These are phyloP conservation scores for Sakesphorus luctuosus DNA, from an alignment of 2,113 vertebrate species.

Conservation along the genomic window DNA sequence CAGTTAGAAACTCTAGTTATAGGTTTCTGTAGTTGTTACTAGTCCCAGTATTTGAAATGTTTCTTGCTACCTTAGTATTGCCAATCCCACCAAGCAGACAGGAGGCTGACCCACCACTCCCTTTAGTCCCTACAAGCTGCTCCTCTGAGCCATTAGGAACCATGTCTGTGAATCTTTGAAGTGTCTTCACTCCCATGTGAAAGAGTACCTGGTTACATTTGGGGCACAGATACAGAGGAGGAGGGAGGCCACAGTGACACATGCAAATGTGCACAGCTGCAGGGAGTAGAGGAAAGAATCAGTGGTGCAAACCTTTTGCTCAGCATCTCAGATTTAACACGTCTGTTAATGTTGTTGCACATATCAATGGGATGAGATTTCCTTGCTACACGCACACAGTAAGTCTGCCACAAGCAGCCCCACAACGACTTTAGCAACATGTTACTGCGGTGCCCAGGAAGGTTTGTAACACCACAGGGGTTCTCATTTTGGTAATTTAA, in stretches of 20 bases:
- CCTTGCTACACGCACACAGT: background rate
- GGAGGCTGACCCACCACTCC: background rate
- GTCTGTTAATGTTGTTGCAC: background rate
- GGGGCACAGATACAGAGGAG: background rate
- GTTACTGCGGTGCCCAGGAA: background rate
- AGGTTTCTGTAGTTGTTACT: background rate
- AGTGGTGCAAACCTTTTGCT: background rate
- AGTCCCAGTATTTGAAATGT: background rate
- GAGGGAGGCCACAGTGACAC: background rate
- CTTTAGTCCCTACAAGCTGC: background rate
- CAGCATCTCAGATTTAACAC: background rate
- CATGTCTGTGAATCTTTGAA: background rate
- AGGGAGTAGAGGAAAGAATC: background rate
- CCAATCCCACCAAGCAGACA: background rate
- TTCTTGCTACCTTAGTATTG: background rate
- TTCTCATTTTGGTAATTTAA: background rate
- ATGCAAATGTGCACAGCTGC: background rate
- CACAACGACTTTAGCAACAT: background rate
- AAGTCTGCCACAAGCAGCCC: background rate
- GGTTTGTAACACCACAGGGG: background rate
- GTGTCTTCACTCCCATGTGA: background rate
- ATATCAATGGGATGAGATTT: background rate
- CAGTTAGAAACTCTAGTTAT: background rate
- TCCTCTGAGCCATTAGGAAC: background rate
- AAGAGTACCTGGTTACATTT: background rate